Percentiles rank a stretch among this genome's conserved stretches.
These are phyloP conservation scores for Tiaroga cobitis DNA, from an alignment of 2,797 vertebrate species.

Conservation along the genomic window DNA sequence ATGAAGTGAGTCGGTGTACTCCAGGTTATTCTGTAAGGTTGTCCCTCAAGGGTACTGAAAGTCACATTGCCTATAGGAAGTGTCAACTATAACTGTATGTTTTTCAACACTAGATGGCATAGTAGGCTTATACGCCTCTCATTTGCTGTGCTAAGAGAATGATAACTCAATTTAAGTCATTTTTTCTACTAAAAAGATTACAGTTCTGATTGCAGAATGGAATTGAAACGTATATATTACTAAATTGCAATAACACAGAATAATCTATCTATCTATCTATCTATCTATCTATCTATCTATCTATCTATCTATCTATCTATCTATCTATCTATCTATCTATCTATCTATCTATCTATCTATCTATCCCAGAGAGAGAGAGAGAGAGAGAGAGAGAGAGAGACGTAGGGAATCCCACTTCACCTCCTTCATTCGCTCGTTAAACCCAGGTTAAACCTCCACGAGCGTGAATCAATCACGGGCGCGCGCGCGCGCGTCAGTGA, in stretches of 20 bases:
- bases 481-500: not conserved
- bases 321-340: not conserved
- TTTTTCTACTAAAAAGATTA: not conserved
- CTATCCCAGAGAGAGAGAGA: not conserved
- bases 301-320: not conserved
- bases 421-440: constrained; percentile 29
- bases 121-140: not conserved
- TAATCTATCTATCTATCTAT: not conserved
- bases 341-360: not conserved
- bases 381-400: not conserved
- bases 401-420: constrained; percentile 32
- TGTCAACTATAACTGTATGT: too few relatives aligned
- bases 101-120: constrained; percentile 30
- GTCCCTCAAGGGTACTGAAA: not conserved
- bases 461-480: constrained; percentile 4
- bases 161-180: not conserved
- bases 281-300: not conserved
- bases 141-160: not conserved
- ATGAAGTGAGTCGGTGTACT: not conserved
- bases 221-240: not conserved
- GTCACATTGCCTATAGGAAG: not conserved
- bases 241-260: not conserved
- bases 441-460: not conserved
- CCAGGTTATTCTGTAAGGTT: not conserved
- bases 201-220: not conserved